Evolutionary conservation across 1,140 invertebrate genomes (phyloP).

Genomic region (Ostrea edulis): DNA sequence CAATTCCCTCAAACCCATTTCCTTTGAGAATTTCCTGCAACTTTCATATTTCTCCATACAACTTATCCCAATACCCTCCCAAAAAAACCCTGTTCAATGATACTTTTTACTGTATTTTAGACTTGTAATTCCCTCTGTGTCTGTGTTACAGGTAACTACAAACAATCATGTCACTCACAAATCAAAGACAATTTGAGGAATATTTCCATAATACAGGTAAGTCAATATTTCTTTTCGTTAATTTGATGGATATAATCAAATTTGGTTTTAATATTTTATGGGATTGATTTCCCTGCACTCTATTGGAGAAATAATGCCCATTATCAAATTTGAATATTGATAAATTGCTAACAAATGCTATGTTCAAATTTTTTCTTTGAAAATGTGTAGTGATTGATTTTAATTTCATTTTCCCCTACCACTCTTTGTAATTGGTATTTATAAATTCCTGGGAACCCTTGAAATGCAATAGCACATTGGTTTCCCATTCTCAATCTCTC

Average conservation of each 20-base stretch:
- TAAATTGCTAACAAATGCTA: not conserved
- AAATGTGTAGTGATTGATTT: not conserved
- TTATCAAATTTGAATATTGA: not conserved
- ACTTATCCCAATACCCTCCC: not conserved
- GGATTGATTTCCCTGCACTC: not conserved
- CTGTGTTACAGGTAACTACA: conserved; percentile 4
- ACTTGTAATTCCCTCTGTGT: not conserved
- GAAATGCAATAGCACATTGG: conserved; percentile 34
- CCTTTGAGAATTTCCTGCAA: not conserved
- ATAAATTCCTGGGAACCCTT: conserved; percentile 34
- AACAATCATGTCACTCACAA: not conserved
- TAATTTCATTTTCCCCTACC: conserved; percentile 25
- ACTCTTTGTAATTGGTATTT: not conserved
- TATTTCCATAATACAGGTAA: not conserved
- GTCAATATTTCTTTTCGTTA: not conserved
- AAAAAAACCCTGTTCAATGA: not conserved
- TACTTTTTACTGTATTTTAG: not conserved
- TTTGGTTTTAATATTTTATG: not conserved
- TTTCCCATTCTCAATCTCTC: conserved; percentile 24
- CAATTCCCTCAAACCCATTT: not conserved
- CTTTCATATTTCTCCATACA: not conserved
- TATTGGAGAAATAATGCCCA: not conserved
- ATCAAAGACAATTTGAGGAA: not conserved
- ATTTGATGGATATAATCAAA: conserved; percentile 3
- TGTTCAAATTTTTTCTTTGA: not conserved